Base-by-base conservation (phyloP, 2,113 vertebrate genomes). In the Petromus typicus region DNA sequence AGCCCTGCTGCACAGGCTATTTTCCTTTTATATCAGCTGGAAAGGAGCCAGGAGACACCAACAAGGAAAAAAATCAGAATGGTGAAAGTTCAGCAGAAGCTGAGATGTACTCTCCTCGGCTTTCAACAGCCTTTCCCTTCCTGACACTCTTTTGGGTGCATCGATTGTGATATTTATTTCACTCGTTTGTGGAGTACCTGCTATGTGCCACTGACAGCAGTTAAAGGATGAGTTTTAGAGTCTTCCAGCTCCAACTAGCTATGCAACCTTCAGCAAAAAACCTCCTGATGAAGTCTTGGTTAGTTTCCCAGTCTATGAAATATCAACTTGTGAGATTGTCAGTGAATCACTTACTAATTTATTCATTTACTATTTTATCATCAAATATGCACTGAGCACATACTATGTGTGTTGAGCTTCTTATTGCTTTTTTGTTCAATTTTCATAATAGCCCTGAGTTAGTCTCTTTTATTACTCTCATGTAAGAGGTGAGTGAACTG, bases 1-100 rank as follows among this genome's bases (percentile, higher is more conserved):
- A 51, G 3, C 57, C 27, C 57, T 57, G 82, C 67, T 63, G 30
- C 37, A 5, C 0, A 4, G 90, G 23, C 43, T 13, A 7, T 56
- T 84, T 92, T 57, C 27, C 81, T 95, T 83, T 84, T 32, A 66
- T 80, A 30, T 40, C 59, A 25, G 23, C 93, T 84, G 69, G 76
- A 61, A 59, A 40, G 71, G 84, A 86, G 48, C 48, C 80, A 96
- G 69, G 75, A 88, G 78, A 67, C n/a, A 17, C 43, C 78, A 83
- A 90, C 32, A 56, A 91, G 73, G 27, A 51, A 76, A 34, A 67
- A 57, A 32, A 48, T 18, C 51, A 30, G 8, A 61, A 67, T 4
- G 54, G 85, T 2, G 23, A 71, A 76, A 71, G 88, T 13, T 73
- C 37, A 48, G 14, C 25, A 89, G 63, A 43, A 76, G 94, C n/a